Base-by-base conservation (phyloP, 1,140 invertebrate genomes). In the Lutraria rhynchaena region DNA sequence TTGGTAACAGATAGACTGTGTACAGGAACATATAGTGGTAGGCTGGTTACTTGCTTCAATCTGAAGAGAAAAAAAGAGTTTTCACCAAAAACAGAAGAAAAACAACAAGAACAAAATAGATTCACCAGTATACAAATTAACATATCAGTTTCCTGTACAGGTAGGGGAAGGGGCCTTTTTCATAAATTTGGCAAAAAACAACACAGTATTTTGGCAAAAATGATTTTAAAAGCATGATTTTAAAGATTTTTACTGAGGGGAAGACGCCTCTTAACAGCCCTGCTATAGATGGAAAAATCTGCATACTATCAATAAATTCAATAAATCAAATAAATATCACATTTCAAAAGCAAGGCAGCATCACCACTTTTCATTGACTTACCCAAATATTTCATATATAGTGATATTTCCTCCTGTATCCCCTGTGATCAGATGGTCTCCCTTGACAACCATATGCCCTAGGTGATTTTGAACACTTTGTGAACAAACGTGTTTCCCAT, bases 11-110 rank as follows among this genome's bases (percentile, higher is more conserved):
- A 91, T 31, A 95, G 88, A 71, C 94, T 93, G 83, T 94, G 93
- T 49, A 95, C 93, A 53, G 94, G 94, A 27, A 94, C 92, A 83
- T 94, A 93, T 46, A 95, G 90, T 3, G 94, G 94, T 80, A 95
- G 91, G 74, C 85, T 83, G 17, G 86, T 89, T 19, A 92, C 41
- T 46, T 86, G 84, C 53, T 84, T 87, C 53, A 93, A 85, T 4
- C 90, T 91, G 84, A 35, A 86, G 83, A n/a, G n/a, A 55, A 33
- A 55, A 24, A 31, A 7, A 41, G 15, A 41, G n/a, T n/a, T n/a
- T n/a, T n/a, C n/a, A n/a, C n/a, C n/a, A n/a, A n/a, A n/a, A n/a
- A n/a, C n/a, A n/a, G n/a, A n/a, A n/a, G n/a, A n/a, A n/a, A n/a
- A n/a, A n/a, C n/a, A n/a, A n/a, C n/a, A n/a, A n/a, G n/a, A n/a